Conservation (phyloP, 2,797 vertebrate genomes). For the Pseudopleuronectes americanus region DNA sequence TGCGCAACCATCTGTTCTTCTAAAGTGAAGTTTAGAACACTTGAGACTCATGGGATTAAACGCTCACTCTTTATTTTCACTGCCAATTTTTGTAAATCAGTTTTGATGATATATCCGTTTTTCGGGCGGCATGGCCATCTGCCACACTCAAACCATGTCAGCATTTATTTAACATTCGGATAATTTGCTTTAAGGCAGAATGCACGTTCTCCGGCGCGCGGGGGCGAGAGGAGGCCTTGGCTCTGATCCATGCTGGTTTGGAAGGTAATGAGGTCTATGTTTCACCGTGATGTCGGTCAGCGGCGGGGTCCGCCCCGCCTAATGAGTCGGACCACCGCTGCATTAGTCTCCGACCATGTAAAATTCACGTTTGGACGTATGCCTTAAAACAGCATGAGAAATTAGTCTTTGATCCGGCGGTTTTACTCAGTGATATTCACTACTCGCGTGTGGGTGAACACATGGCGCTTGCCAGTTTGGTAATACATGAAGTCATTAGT, state of each 20-base stretch:
- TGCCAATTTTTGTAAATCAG: conserved; percentile 49
- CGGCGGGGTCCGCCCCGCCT: conserved; percentile 59
- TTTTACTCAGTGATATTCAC: conserved; percentile 44
- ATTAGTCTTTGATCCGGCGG: conserved; percentile 58
- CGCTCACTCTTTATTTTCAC: conserved; percentile 28
- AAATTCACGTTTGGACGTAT: conserved; percentile 43
- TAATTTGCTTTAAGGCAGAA: conserved; percentile 44
- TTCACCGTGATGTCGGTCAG: conserved; percentile 56
- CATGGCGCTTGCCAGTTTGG: conserved; percentile 34
- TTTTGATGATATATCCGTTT: conserved; percentile 34
- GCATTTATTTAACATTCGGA: conserved; percentile 43
- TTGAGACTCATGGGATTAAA: conserved; percentile 49
- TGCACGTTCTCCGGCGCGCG: conserved; percentile 30
- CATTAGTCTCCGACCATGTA: conserved; percentile 51
- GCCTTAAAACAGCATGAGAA: conserved; percentile 57
- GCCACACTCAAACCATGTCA: conserved; percentile 39
- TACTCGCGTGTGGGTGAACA: conserved; percentile 23
- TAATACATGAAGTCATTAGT: conserved; percentile 64
- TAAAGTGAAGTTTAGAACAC: conserved; percentile 51
- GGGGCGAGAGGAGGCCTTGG: conserved; percentile 53
- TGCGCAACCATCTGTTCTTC: conserved; percentile 59
- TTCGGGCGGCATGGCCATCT: conserved; percentile 48
- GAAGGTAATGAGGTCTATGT: conserved; percentile 69
- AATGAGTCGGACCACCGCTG: conserved; percentile 65
- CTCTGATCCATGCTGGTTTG: conserved; percentile 58